Evolutionary conservation across 2,113 vertebrate genomes (phyloP), one percentile per base, ranked within the genome.

Genomic region (Brachypodius melanocephalos): DNA sequence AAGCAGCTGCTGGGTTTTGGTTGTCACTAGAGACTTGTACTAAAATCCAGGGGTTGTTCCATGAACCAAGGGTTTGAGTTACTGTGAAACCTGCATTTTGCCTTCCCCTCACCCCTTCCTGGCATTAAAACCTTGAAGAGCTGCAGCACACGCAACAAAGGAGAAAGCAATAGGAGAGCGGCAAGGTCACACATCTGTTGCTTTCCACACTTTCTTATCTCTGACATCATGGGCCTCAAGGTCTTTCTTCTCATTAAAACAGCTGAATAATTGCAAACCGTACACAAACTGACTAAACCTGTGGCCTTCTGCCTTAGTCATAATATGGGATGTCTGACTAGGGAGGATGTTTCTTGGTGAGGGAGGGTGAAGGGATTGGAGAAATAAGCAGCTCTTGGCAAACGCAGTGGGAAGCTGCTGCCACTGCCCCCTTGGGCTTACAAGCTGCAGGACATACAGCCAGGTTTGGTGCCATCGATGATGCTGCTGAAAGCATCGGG

Each of bases 281-380:
- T 97, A 98, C 97, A 98, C 97, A 98, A 97, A 97, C 97, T 97
- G 97, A 95, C 98, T 93, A 90, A 97, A 97, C 94, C 89, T 85
- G 96, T 97, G 97, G 98, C 98, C 98, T 99, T 99, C 98, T 96
- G 94, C 92, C 84, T 98, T 97, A 99, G 99, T 98, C 99, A 99
- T 97, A 99, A 99, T 98, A 99, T 58, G 84, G 78, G 81, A 59
- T 9, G 67, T 75, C 95, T 97, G 92, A 89, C 94, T 68, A 79
- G 22, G 22, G 85, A 79, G 83, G 81, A 91, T 25, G 45, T 71
- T 89, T 90, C 69, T 87, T 36, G 43, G 54, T 0, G 0, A 72
- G 73, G n/a, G 46, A 57, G 77, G 63, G 46, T 52, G 84, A 46
- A 92, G 42, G 32, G 46, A 12, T 36, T 86, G 84, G 57, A 87